Conservation (phyloP, 2,113 vertebrate species). For the Notarius quadriscutis region DNA sequence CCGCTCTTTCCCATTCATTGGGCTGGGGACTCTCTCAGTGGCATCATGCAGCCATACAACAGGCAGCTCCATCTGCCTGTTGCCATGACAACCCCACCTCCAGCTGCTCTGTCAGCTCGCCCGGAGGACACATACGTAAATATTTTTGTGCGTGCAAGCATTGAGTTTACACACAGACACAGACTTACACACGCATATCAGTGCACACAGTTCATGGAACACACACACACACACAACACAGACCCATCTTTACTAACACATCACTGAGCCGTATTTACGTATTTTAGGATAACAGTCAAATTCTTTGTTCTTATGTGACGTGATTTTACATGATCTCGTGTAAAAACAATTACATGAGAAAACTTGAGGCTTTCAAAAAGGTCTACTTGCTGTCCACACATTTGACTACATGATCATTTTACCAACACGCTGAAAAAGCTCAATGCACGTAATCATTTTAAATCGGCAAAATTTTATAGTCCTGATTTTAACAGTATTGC, state of each 20-base stretch:
- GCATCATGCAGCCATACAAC: constrained; percentile 51
- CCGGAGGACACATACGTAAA: constrained; percentile 53
- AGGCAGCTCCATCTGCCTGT: constrained; percentile 67
- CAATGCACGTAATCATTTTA: neutral
- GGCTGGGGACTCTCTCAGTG: constrained; percentile 58
- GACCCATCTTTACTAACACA: neutral
- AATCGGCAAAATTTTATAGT: neutral
- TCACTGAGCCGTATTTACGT: constrained; percentile 15
- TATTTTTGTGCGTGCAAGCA: constrained; percentile 60
- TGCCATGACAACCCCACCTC: constrained; percentile 80
- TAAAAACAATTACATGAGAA: neutral
- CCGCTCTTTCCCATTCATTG: constrained; percentile 56
- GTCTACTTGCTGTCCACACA: neutral
- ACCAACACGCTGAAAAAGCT: neutral
- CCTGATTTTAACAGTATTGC: neutral
- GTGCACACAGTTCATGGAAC: constrained; percentile 29
- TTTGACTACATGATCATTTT: neutral
- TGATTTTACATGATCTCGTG: neutral
- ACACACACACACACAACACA: constrained; percentile 38
- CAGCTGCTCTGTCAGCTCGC: constrained; percentile 55
- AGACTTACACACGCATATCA: constrained; percentile 42
- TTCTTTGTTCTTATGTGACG: neutral
- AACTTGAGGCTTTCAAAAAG: neutral
- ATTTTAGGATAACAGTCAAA: neutral
- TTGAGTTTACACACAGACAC: constrained; percentile 39